phyloP scores from a whole-genome alignment of 1,140 invertebrate species.

The Platyura marginata region DNA sequence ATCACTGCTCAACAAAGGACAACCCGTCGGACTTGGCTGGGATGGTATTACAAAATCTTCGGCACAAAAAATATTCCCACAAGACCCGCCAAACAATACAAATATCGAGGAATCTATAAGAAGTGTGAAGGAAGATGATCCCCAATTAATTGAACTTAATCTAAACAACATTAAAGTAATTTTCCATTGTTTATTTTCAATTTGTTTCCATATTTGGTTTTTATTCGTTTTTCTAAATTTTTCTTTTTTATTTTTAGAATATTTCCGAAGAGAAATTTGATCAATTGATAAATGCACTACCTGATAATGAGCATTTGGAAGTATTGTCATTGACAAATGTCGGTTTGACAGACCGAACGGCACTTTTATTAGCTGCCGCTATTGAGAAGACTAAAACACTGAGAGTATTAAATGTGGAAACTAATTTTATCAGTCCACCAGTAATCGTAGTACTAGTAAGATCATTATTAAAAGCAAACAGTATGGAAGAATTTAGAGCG shows the following conservation, averaged over 20 bases:
- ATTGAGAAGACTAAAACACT: constrained; percentile 74
- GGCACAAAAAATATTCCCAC: constrained; percentile 73
- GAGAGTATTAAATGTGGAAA: constrained; percentile 85
- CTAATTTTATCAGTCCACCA: constrained; percentile 81
- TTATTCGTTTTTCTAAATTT: constrained; percentile 1
- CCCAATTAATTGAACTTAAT: constrained; percentile 72
- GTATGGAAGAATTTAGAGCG: constrained; percentile 81
- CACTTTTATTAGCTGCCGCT: constrained; percentile 63
- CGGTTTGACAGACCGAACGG: constrained; percentile 75
- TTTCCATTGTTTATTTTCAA: neutral
- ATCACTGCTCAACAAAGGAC: constrained; percentile 78
- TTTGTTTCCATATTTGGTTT: neutral
- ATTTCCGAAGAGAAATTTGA: constrained; percentile 92
- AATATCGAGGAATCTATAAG: constrained; percentile 82
- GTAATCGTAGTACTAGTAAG: constrained; percentile 70
- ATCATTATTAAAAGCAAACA: constrained; percentile 67
- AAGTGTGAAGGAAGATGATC: constrained; percentile 75
- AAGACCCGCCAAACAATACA: constrained; percentile 85
- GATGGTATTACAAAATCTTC: constrained; percentile 89
- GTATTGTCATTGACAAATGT: constrained; percentile 85
- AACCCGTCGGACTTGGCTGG: constrained; percentile 71
- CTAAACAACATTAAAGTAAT: constrained; percentile 92
- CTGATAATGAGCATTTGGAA: constrained; percentile 80
- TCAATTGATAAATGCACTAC: constrained; percentile 72
- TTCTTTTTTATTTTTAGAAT: constrained; percentile 43